A percentile compares a stretch with the other conserved stretches of the same genome.
These are phyloP conservation scores for Luperina nickerlii DNA, from an alignment of 2,888 invertebrate species.

Conservation along the genomic window DNA sequence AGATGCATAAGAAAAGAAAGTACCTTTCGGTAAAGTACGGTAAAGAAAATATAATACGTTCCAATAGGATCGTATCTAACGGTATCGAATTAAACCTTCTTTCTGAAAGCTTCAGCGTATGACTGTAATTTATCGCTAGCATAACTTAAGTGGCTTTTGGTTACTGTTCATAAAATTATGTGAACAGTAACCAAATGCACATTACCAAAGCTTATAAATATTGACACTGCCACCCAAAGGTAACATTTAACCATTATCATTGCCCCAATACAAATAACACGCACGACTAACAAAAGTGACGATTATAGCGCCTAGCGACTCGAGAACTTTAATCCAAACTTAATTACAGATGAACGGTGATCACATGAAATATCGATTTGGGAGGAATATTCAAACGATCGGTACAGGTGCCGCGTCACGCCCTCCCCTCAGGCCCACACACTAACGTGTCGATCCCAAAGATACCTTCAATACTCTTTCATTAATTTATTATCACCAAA, in stretches of 20 bases:
- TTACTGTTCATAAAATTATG: neutral
- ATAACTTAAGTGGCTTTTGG: neutral
- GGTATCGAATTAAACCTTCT: neutral
- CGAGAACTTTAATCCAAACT: conserved; percentile 82
- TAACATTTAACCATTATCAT: conserved; percentile 34
- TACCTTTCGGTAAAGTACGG: neutral
- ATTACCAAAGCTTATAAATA: conserved; percentile 22
- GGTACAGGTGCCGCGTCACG: conserved; percentile 86
- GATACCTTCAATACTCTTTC: conserved; percentile 72
- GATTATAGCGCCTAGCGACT: conserved; percentile 83
- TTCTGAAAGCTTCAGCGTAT: neutral
- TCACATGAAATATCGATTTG: conserved; percentile 89
- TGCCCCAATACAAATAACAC: conserved; percentile 66
- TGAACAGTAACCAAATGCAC: neutral
- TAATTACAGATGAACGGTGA: conserved; percentile 85
- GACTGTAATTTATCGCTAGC: neutral
- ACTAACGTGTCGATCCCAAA: conserved; percentile 72
- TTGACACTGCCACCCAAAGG: conserved; percentile 50
- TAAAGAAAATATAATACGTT: neutral
- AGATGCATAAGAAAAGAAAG: neutral
- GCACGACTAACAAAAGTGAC: conserved; percentile 75
- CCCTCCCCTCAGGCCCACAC: conserved; percentile 82
- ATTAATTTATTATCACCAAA: conserved; percentile 77
- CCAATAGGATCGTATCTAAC: neutral
- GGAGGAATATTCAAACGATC: conserved; percentile 83